These are phyloP conservation scores for Geococcyx californianus DNA, from an alignment of 2,113 vertebrate genomes.

Conservation along the genomic window DNA sequence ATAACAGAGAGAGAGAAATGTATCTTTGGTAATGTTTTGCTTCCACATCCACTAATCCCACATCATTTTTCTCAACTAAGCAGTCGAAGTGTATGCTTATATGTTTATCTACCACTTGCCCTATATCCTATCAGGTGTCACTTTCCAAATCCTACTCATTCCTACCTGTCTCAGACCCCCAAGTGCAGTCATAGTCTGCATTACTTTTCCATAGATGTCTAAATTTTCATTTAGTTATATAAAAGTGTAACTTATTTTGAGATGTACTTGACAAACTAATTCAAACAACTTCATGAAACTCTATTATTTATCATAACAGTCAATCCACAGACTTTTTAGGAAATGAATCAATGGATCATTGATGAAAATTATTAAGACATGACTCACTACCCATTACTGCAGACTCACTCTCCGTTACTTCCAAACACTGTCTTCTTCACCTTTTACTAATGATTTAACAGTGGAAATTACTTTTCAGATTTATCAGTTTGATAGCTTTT, in stretches of 20 bases:
- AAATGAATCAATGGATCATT: not conserved
- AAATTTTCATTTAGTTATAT: not conserved
- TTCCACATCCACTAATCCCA: not conserved
- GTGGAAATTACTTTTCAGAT: not conserved
- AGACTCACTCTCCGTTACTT: not conserved
- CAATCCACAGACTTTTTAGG: not conserved
- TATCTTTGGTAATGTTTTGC: fast-evolving
- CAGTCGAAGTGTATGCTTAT: not conserved
- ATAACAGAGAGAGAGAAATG: not conserved
- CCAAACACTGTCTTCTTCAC: not conserved
- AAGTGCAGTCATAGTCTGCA: not conserved
- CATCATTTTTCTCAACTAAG: not conserved
- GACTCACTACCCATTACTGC: not conserved
- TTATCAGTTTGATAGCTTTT: not conserved
- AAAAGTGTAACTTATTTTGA: not conserved
- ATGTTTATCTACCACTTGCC: not conserved
- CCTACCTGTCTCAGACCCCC: not conserved
- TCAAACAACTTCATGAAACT: not conserved
- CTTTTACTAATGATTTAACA: not conserved
- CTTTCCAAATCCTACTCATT: not conserved
- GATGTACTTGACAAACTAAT: not conserved
- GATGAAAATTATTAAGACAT: not conserved
- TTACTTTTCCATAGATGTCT: not conserved
- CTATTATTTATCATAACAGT: not conserved
- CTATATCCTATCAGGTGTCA: not conserved